A percentile compares a stretch with the other conserved stretches of the same genome.
phyloP scores from a whole-genome alignment of 2,113 vertebrate species.

The Felis catus region F.catus_Fca126_mat1.0 CM031420.1:23203001-23203500 shows the following conservation, averaged over 20 bases:
- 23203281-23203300: neutral
- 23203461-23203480: neutral
- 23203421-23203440: neutral
- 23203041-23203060: neutral
- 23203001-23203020: neutral
- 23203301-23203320: neutral
- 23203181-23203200: neutral
- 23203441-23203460: neutral
- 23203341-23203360: neutral
- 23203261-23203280: neutral
- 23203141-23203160: neutral
- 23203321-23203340: neutral
- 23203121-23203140: neutral
- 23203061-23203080: neutral
- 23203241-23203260: neutral
- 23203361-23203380: neutral
- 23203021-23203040: neutral
- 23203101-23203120: neutral
- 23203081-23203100: neutral
- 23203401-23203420: neutral
- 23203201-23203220: neutral
- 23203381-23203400: neutral
- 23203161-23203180: neutral
- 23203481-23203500: neutral
- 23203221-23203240: neutral